Base-by-base conservation (phyloP, 2,888 invertebrate species). In the Hyles lineata region DNA sequence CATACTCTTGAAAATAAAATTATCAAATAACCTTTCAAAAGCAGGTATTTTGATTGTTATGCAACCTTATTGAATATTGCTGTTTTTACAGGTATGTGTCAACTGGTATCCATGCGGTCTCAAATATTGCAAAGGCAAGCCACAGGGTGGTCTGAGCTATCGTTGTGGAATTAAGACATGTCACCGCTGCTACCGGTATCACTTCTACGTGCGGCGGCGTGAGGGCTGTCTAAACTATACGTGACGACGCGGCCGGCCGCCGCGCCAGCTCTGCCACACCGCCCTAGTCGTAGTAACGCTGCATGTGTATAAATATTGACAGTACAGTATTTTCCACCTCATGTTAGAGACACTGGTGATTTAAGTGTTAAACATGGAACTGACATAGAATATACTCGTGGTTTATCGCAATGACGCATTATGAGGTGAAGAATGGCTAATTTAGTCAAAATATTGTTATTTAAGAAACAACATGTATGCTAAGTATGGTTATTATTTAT, bases 31-130 rank as follows among this genome's bases (percentile, higher is more conserved):
- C 11, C 43, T 11, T 43, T 15, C 11, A 43, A 15, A 43, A 43
- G 11, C 2, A 43, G 11, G 11, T 43, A 1, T 43, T 15, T 43
- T 11, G 43, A 43, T 43, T 43, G 43, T 15, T 43, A 43, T 43
- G 43, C 43, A 11, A 11, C 43, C 43, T 43, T 43, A 15, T 43
- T 15, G 11, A 43, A 43, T 43, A 55, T 55, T 55, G n/a, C 15
- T 55, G 7, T 55, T 52, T 52, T 19, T 50, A 25, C 81, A 93
- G 93, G 89, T 92, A 76, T 98, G 98, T 89, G 97, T 99, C 72
- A 98, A 98, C 72, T 99, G 99, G 99, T 99, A 98, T 91, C 99
- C 99, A 0, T 99, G 99, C 90, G 98, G 98, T 29, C 95, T 99
- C 62, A 99, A 99, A 88, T 99, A 98, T 92, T 99, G 99, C 92